Evolutionary conservation across 2,888 invertebrate species (phyloP), one percentile per base, ranked within the genome.

Genomic region (Ochropleura leucogaster): DNA sequence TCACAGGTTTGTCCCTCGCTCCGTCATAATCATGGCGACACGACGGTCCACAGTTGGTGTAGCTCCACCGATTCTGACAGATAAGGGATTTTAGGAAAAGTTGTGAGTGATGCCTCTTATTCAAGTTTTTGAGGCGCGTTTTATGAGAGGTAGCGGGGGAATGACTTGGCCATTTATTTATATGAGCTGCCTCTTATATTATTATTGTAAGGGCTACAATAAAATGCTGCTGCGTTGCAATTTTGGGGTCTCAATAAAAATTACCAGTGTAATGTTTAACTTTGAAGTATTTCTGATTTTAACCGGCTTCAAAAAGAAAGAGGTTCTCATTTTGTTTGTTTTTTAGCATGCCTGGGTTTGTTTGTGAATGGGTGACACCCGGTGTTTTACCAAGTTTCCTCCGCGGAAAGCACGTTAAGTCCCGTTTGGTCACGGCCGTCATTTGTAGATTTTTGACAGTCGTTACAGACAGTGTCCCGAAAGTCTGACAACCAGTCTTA

Each of bases 21-120:
- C 51, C 47, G 44, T 68, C 62, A 74, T 68, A 79, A 85, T 78
- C 80, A 79, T 89, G 82, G 89, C 69, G 72, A 85, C 86, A 80
- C 46, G 77, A 84, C 79, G 53, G 92, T 89, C 88, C 94, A 84
- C 94, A 94, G 92, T 94, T 92, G 93, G 93, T 91, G 88, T 86
- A 86, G 85, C 92, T 89, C 88, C 53, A 88, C 85, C 89, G 89
- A 93, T 93, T 95, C 92, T 95, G 95, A 95, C 95, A 95, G 94
- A 94, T 94, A 92, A 94, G 94, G 95, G 95, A 95, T 95, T 94
- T 93, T 85, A 86, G 90, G 89, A 91, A 92, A 94, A 93, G 93
- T 94, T 93, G 92, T 95, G 95, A 95, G 89, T 93, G 95, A 95
- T 95, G 94, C 92, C 92, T 88, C 90, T 89, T 91, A 90, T 91